Evolutionary conservation across 2,888 invertebrate species (phyloP).

Genomic region (Disparrhopalites patrizii): DNA sequence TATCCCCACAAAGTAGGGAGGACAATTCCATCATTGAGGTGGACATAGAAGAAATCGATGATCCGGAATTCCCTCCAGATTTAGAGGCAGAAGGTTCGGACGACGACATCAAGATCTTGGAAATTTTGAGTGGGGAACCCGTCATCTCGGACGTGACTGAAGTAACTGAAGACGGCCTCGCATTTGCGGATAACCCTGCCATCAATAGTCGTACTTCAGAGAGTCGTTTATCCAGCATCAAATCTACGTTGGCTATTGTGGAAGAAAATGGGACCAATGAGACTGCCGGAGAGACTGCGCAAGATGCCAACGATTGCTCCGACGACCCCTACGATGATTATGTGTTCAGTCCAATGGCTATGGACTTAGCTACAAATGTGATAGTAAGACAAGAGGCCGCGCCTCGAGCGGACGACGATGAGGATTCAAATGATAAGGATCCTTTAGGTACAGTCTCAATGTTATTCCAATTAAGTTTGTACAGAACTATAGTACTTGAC

Average conservation of each 20-base stretch:
- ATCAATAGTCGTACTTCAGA: background rate
- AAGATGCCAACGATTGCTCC: background rate
- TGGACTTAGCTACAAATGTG: slow-evolving; percentile 26
- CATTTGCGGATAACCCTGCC: background rate
- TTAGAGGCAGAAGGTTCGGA: slow-evolving; percentile 3
- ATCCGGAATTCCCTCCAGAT: background rate
- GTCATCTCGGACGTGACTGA: background rate
- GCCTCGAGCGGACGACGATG: background rate
- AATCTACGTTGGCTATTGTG: background rate
- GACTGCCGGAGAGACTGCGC: background rate
- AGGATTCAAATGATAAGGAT: slow-evolving; percentile 12
- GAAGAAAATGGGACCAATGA: background rate
- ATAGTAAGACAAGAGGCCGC: slow-evolving; percentile 16
- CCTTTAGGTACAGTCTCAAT: slow-evolving; percentile 10
- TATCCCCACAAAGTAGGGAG: background rate
- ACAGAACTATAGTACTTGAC: too few relatives aligned
- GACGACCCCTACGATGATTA: slow-evolving; percentile 4
- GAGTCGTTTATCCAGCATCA: background rate
- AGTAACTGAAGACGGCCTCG: background rate
- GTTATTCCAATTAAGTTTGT: background rate
- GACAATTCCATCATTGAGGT: slow-evolving; percentile 1
- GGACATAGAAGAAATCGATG: slow-evolving; percentile 28
- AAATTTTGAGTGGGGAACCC: background rate
- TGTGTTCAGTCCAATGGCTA: slow-evolving; percentile 13
- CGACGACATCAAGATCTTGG: slow-evolving; percentile 9